Evolutionary conservation across 2,797 vertebrate genomes (phyloP), one percentile per base, ranked within the genome.

Genomic region (Melanotaenia parkinsoni): DNA sequence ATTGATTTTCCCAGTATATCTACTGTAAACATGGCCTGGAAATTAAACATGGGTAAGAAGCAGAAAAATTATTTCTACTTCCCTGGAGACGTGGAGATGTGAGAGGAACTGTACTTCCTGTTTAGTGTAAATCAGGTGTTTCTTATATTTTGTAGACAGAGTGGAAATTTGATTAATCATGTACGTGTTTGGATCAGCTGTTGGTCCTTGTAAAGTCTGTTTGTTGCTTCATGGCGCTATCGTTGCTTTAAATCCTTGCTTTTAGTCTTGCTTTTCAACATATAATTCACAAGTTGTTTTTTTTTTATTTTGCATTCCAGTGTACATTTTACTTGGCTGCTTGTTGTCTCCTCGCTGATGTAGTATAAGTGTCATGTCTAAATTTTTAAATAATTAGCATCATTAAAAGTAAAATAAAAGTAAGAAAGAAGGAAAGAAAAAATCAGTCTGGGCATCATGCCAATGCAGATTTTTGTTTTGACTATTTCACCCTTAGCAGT

Each of bases 281-380:
- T 72, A 37, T 20, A n/a, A 62, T 43, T 81, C 68, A 69, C 40
- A 5, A 11, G 2, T 8, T 80, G 78, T 79, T 3, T 3, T 28
- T 28, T 70, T 7, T 78, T 83, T 12, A 13, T 70, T 88, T 73
- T 24, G 28, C 47, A 3, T 79, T 68, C 54, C 28, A 18, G 30
- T 85, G 73, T 78, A 81, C 71, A 74, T 87, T 75, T 66, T 30
- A 72, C 79, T 74, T 1, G 61, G 59, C 45, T 83, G 81, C 76
- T 86, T 79, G 61, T 70, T 60, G 72, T 86, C 78, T 79, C 74
- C 73, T 84, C 65, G 86, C 91, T 92, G 87, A 89, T 91, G 89
- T 90, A 87, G 87, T 88, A 86, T 81, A 85, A 74, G 85, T 86
- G 85, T 88, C 87, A 90, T 90, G 88, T 91, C 81, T 77, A 45